Base-by-base conservation (phyloP, 2,888 invertebrate genomes). In the Drosophila fulvimacula region DNA sequence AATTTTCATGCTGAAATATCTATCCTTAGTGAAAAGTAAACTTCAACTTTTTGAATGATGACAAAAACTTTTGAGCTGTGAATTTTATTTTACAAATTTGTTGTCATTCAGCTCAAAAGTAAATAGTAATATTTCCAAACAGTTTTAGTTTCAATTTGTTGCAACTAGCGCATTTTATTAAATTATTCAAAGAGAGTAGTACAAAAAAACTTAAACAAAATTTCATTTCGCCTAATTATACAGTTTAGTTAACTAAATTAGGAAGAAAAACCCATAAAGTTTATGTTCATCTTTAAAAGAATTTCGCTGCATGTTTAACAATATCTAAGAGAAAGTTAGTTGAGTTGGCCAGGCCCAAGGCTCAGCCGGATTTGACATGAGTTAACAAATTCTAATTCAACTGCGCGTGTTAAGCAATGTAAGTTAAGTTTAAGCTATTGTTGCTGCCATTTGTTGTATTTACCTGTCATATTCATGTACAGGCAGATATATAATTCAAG, bases 101-200 rank as follows among this genome's bases (percentile, higher is more conserved):
- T 7, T 30, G 30, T 9, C 7, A 30, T 32, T 1, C 6, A 15
- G 21, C 3, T 24, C 0, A 24, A 15, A 15, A 4, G 9, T 17
- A 30, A 30, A 10, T 30, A 30, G 9, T 2, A 30, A 21, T 24
- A 10, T 9, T 9, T 19, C 0, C 6, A 53, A 51, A 32, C 4
- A 5, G 10, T 41, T 56, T 69, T 46, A 11, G 49, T 52, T 74
- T 79, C 53, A 74, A 42, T 72, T 79, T 68, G 69, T 73, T 69
- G 77, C 57, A 76, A 77, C 61, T 77, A 82, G 72, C 68, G 67
- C 48, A 62, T 87, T 82, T 83, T 83, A 88, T 88, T 85, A 46
- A 70, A 70, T 79, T 81, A 76, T 83, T 36, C 76, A 80, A 82
- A 71, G 44, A 52, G 34, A 60, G 65, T 64, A 66, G 82, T 88